A percentile compares a stretch with the other conserved stretches of the same genome.
phyloP scores from a whole-genome alignment of 1,140 invertebrate genomes.

The Nilaparvata lugens region DNA sequence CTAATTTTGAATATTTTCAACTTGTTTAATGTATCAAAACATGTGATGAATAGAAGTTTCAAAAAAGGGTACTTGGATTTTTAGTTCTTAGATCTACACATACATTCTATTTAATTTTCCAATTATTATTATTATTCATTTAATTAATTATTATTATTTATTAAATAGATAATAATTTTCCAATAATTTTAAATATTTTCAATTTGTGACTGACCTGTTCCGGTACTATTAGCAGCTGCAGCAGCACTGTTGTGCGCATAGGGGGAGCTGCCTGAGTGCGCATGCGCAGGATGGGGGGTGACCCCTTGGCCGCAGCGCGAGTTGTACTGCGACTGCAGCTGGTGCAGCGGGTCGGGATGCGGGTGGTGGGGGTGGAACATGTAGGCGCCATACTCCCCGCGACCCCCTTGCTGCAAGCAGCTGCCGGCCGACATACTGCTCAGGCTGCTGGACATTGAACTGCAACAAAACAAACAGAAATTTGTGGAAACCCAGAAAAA shows the following conservation, averaged over 20 bases:
- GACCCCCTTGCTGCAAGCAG: conserved; percentile 35
- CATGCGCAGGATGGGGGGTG: conserved; percentile 37
- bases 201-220: conserved; percentile 28
- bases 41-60: no score
- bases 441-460: conserved; percentile 69
- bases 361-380: conserved; percentile 57
- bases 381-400: conserved; percentile 55
- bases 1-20: no score
- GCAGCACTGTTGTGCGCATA: conserved; percentile 10
- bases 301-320: conserved; percentile 47
- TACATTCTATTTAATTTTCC: no score
- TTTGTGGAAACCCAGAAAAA: no score
- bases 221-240: conserved; percentile 21
- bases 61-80: no score
- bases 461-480: conserved; percentile 39
- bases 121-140: no score
- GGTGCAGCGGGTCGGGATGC: conserved; percentile 59
- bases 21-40: no score
- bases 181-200: no score
- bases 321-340: conserved; percentile 56
- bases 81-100: no score
- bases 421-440: conserved; percentile 67
- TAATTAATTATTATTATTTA: no score
- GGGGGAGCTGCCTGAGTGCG: background rate
- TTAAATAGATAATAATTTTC: no score